Evolutionary conservation across 2,888 invertebrate genomes (phyloP).

Genomic region (Crocallis elinguaria): DNA sequence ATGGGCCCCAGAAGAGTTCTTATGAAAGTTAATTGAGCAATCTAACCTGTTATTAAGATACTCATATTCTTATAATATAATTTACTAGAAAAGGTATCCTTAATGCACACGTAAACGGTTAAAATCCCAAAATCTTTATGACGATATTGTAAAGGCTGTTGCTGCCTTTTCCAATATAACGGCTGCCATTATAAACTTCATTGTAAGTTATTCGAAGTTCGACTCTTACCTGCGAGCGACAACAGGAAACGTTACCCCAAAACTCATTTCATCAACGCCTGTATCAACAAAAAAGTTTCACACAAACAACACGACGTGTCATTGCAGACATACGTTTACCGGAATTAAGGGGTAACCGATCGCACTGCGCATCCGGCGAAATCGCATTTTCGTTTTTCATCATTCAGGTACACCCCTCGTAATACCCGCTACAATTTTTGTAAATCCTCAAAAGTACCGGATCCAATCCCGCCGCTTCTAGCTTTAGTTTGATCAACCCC

Average conservation of each 20-base stretch:
- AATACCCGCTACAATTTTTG: constrained; percentile 59
- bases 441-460: constrained; percentile 63
- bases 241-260: constrained; percentile 11
- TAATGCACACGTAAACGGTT: no score
- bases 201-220: constrained; percentile 4
- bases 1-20: no score
- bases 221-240: background rate
- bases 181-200: background rate
- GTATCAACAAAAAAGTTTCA: constrained; percentile 20
- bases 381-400: constrained; percentile 43
- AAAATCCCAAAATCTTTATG: no score
- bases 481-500: constrained; percentile 42
- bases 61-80: no score
- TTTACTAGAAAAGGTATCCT: no score
- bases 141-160: no score
- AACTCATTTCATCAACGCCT: constrained; percentile 23
- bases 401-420: constrained; percentile 42
- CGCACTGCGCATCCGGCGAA: constrained; percentile 30
- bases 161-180: background rate
- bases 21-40: no score
- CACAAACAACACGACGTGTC: constrained; percentile 22
- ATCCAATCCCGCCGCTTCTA: constrained; percentile 54
- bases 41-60: no score
- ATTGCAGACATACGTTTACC: constrained; percentile 18
- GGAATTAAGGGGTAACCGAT: constrained; percentile 31